Percentiles rank a stretch among this genome's conserved stretches.
phyloP scores from a whole-genome alignment of 1,140 invertebrate genomes.

The Druon quercuslanigerum region DNA sequence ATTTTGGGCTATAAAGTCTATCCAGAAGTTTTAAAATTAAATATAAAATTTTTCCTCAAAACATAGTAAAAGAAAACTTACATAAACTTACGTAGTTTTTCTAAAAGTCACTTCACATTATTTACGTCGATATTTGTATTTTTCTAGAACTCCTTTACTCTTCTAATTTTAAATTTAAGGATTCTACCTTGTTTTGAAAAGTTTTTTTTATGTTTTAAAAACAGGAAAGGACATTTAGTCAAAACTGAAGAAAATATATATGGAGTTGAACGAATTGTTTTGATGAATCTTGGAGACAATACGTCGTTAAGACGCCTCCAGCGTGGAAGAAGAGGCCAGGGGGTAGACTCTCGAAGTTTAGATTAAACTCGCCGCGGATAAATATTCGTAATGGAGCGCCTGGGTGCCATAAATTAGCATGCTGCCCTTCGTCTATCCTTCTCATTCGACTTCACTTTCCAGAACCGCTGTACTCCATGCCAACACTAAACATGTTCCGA shows the following conservation, averaged over 20 bases:
- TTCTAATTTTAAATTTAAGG: no score
- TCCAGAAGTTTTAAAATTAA: no score
- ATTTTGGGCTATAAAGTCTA: no score
- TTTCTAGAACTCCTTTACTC: no score
- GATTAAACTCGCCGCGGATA: slow-evolving; percentile 76
- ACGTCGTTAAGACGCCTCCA: slow-evolving; percentile 71
- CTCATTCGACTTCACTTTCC: slow-evolving; percentile 60
- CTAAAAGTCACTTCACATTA: no score
- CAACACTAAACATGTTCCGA: background rate
- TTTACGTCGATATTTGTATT: no score
- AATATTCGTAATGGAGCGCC: slow-evolving; percentile 77
- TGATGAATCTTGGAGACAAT: slow-evolving; percentile 74
- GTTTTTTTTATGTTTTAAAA: background rate
- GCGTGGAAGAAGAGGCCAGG: slow-evolving; percentile 47
- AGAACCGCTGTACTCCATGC: slow-evolving; percentile 42
- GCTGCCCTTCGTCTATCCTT: slow-evolving; percentile 61
- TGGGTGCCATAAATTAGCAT: slow-evolving; percentile 76
- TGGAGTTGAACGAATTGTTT: slow-evolving; percentile 69
- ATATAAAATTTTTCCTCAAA: no score
- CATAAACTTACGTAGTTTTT: no score
- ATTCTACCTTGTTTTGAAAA: background rate
- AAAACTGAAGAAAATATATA: slow-evolving; percentile 8
- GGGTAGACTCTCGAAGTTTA: slow-evolving; percentile 73
- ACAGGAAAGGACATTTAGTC: background rate
- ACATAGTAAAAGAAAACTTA: no score